Base-by-base conservation (phyloP, 2,888 invertebrate species). In the Caenorhabditis macrosperma region DNA sequence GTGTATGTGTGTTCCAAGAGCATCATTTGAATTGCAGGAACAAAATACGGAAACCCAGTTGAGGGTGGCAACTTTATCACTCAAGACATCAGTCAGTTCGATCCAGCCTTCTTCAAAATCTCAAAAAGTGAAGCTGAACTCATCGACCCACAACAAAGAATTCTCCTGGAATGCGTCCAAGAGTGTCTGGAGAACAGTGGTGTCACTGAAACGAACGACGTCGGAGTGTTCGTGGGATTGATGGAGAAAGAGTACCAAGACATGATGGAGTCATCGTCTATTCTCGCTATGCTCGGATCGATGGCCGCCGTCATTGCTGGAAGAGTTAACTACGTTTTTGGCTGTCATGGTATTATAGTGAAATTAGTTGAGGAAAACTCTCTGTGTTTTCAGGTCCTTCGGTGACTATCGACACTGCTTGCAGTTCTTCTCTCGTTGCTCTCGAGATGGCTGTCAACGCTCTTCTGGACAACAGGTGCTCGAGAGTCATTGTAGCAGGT, bases 361-460 rank as follows among this genome's bases (percentile, higher is more conserved):
- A 33, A 28, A 7, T 26, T n/a, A 7, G 48, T 26, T 54, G 2
- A 38, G 15, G 9, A 12, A 38, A 9, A 12, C 5, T 26, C 48
- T 9, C 35, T 17, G 46, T n/a, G 15, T 10, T 66, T 63, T 48
- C 54, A 67, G 87, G 88, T 9, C 97, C 97, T 2, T 96, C 96
- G 91, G 96, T 94, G 91, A 94, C 96, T 33, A 92, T 97, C 54
- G 98, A 98, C 92, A 97, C 97, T 0, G 98, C 97, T 6, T 98
- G 98, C 91, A 97, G 97, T 0, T 97, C 97, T 88, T 95, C 96
- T 82, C 92, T 97, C 91, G 94, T 95, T 91, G 97, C 96, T n/a
- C 92, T 98, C 90, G 94, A 96, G 90, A 95, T 88, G 72, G 91
- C 90, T 5, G 61, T 85, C 4, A 87, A 89, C 52, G 94, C 95